Base-by-base conservation (phyloP, 1,140 invertebrate species). In the Aphelenchoides avenae region DNA sequence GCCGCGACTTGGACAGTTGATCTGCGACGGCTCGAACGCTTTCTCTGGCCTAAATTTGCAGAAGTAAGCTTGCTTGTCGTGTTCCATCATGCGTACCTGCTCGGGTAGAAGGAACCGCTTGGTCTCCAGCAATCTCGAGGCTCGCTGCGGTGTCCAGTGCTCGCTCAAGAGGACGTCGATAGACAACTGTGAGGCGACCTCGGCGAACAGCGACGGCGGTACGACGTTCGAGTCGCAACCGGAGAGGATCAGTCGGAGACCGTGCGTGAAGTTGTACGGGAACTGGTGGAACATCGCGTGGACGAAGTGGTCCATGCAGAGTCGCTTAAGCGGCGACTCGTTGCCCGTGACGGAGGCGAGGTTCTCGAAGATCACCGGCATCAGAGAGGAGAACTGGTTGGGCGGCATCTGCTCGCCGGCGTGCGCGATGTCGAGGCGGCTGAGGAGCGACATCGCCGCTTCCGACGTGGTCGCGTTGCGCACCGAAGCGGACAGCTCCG, bases 311-410 rank as follows among this genome's bases (percentile, higher is more conserved):
- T 41, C 34, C 9, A 34, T 26, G 34, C 52, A 58, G 7, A 66
- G 31, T 26, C 39, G 18, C 2, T 39, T 22, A 5, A 68, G 47
- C 26, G 41, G 9, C 22, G 34, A 49, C n/a, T n/a, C n/a, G 2
- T 2, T 18, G 5, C 27, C 37, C 5, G 65, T 37, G 22, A 50
- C 60, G 26, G 65, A 65, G 11, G 43, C 52, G 27, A 66, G 31
- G 30, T 66, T 66, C 31, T 66, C 65, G 36, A 64, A 66, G 47
- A 68, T 66, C 18, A 66, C 63, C 2, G 64, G 65, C 29, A 68
- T 42, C 39, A 66, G 42, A 7, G 59, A 26, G 7, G 39, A 36
- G 50, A 66, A 67, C 5, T 68, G 64, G 42, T 66, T 54, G 7
- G 65, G 29, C 11, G 63, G 64, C 22, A 66, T 26, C 3, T 52